Conservation (phyloP, 92 coral and sea anemone genomes). For the Porites divaricata region DNA sequence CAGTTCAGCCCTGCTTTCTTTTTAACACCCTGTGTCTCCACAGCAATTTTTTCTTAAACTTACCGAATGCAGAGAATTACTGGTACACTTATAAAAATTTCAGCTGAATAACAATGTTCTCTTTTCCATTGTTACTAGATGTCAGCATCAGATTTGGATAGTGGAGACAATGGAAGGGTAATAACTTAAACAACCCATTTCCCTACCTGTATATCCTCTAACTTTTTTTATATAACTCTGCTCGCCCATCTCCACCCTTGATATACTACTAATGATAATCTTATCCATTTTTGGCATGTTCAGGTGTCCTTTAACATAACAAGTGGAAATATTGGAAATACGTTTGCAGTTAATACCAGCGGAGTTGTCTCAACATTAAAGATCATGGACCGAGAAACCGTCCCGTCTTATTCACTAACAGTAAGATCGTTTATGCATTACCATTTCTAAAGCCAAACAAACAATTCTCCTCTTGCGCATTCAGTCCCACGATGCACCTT, state of each 20-base stretch:
- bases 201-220: not conserved
- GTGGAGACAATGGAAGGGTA: constrained; percentile 71
- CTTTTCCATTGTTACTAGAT: constrained; percentile 34
- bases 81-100: no score
- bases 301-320: constrained; percentile 66
- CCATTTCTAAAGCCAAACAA: not conserved
- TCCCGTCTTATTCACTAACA: constrained; percentile 60
- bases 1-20: no score
- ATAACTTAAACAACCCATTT: not conserved
- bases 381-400: constrained; percentile 72
- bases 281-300: not conserved
- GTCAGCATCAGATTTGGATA: constrained; percentile 81
- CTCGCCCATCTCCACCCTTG: no score
- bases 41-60: no score
- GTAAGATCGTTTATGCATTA: constrained; percentile 36
- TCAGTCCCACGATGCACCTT: no score
- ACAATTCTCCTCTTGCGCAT: not conserved
- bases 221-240: no score
- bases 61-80: no score
- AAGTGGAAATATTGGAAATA: constrained; percentile 61
- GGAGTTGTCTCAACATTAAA: constrained; percentile 61
- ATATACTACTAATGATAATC: no score
- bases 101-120: no score
- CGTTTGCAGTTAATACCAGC: constrained; percentile 70
- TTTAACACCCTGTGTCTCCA: no score